A percentile compares a stretch with the other conserved stretches of the same genome.
These are phyloP conservation scores for Amblyraja radiata DNA, from an alignment of 2,797 vertebrate genomes.

Conservation along the genomic window DNA sequence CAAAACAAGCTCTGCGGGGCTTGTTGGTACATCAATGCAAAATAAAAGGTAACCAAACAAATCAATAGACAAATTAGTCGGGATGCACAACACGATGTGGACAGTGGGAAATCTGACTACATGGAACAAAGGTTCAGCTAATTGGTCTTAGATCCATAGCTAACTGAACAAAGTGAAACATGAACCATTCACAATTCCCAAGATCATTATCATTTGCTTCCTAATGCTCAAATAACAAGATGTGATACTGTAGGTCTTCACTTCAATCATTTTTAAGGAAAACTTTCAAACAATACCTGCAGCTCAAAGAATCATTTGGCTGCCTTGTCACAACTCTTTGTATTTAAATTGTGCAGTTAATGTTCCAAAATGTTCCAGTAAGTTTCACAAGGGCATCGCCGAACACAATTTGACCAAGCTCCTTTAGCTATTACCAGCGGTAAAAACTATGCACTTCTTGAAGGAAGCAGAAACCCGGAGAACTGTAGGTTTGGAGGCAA, in stretches of 20 bases:
- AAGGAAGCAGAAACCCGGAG: neutral
- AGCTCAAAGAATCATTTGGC: neutral
- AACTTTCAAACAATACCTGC: neutral
- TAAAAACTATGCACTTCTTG: neutral
- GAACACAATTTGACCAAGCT: neutral
- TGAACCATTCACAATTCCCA: neutral
- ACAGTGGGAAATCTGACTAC: neutral
- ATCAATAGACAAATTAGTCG: neutral
- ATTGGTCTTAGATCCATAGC: neutral
- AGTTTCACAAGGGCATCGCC: neutral
- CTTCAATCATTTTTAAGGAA: neutral
- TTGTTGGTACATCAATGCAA: neutral
- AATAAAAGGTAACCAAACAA: neutral
- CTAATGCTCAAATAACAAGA: neutral
- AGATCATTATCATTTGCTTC: neutral
- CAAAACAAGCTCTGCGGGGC: neutral
- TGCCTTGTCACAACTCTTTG: neutral
- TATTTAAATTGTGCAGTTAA: neutral
- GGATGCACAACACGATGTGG: too few species aligned
- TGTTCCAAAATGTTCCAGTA: neutral
- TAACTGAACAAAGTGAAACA: neutral
- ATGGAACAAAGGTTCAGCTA: neutral
- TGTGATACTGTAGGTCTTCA: neutral
- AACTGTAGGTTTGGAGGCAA: neutral
- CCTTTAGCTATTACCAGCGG: neutral